Evolutionary conservation across 2,113 vertebrate genomes (phyloP).

Genomic region (Agapornis roseicollis): DNA sequence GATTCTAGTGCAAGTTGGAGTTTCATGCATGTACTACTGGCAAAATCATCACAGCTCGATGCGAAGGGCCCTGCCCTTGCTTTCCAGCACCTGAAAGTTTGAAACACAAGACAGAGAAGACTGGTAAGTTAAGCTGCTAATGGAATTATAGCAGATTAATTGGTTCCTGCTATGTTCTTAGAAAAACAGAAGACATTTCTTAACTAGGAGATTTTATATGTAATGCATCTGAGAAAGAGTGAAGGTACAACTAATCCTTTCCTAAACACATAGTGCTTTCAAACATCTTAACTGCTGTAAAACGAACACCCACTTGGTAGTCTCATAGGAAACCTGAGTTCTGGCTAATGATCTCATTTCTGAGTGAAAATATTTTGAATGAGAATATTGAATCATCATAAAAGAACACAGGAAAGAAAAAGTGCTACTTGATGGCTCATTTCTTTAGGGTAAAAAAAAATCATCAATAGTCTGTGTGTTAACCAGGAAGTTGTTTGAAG

Average conservation of each 20-base stretch:
- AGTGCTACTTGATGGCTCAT: not conserved
- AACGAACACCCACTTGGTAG: not conserved
- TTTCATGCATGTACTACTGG: constrained; percentile 90
- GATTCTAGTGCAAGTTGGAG: constrained; percentile 91
- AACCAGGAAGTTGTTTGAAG: not conserved
- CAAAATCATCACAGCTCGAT: constrained; percentile 83
- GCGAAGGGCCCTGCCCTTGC: constrained; percentile 91
- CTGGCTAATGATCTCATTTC: not conserved
- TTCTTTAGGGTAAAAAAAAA: not conserved
- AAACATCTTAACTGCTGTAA: not conserved
- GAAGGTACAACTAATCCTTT: not conserved
- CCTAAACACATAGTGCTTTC: not conserved
- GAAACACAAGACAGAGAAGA: constrained; percentile 78
- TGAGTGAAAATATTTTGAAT: not conserved
- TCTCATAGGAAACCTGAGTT: not conserved
- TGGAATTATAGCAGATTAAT: not conserved
- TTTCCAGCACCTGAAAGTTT: constrained; percentile 80
- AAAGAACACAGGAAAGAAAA: not conserved
- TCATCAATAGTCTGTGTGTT: not conserved
- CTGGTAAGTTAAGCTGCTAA: constrained; percentile 76
- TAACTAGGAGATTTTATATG: not conserved
- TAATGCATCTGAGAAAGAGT: not conserved
- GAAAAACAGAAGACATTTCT: not conserved
- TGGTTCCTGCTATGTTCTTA: not conserved
- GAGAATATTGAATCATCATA: not conserved